A percentile compares a stretch with the other conserved stretches of the same genome.
These are phyloP conservation scores for Bilobella aurantiaca DNA, from an alignment of 1,140 invertebrate species.

Conservation along the genomic window DNA sequence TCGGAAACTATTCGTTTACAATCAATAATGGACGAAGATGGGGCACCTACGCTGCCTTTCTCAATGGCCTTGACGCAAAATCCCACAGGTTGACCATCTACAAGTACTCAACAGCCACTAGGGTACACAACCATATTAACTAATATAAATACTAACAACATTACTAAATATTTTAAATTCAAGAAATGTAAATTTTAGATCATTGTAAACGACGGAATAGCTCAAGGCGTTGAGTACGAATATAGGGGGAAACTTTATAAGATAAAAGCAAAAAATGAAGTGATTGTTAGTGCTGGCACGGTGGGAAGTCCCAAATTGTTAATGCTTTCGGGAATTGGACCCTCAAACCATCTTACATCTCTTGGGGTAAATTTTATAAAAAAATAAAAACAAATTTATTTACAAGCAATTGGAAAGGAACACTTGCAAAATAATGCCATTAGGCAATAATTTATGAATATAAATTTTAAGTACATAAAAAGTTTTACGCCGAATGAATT, in stretches of 20 bases:
- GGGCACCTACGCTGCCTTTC: not conserved
- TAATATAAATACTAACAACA: too few species aligned
- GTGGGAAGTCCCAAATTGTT: constrained; percentile 46
- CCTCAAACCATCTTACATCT: constrained; percentile 42
- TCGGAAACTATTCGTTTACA: not conserved
- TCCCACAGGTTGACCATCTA: not conserved
- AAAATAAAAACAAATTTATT: not conserved
- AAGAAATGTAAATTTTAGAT: constrained; percentile 18
- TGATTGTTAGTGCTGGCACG: constrained; percentile 32
- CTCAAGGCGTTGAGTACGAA: constrained; percentile 28
- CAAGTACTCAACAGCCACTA: too few species aligned
- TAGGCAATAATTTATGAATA: too few species aligned
- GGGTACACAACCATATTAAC: too few species aligned
- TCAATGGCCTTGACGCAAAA: not conserved
- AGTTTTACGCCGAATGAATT: too few species aligned
- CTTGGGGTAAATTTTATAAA: constrained; percentile 33
- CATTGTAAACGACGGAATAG: constrained; percentile 28
- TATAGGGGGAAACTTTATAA: constrained; percentile 11
- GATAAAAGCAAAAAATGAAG: constrained; percentile 27
- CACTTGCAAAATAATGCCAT: too few species aligned
- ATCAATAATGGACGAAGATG: not conserved
- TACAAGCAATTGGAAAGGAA: too few species aligned
- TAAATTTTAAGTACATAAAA: too few species aligned
- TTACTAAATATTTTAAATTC: not conserved
- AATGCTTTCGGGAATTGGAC: constrained; percentile 50